phyloP scores from a whole-genome alignment of 2,113 vertebrate species.

The Pandion haliaetus region DNA sequence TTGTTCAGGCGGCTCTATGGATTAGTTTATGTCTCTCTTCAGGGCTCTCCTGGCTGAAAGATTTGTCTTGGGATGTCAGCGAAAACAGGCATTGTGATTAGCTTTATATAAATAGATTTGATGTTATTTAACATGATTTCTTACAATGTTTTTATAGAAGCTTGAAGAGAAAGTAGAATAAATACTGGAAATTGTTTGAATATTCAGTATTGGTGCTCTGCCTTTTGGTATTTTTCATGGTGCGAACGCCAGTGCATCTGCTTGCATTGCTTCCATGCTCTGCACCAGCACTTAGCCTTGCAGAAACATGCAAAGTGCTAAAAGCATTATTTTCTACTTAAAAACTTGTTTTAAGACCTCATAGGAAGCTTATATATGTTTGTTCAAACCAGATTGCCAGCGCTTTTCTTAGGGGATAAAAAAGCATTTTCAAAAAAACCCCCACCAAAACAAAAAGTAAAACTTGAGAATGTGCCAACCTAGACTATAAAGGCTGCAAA shows the following conservation, averaged over 20 bases:
- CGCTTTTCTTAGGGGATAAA: neutral
- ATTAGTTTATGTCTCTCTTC: slow-evolving; percentile 9
- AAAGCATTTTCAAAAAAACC: neutral
- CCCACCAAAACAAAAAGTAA: neutral
- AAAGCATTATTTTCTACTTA: neutral
- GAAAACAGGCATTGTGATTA: slow-evolving; percentile 12
- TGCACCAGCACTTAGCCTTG: neutral
- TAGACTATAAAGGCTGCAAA: neutral
- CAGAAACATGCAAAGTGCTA: neutral
- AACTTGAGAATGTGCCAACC: neutral
- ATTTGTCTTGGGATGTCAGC: slow-evolving; percentile 14
- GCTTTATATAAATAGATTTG: neutral
- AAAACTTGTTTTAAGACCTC: neutral
- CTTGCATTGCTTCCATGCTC: neutral
- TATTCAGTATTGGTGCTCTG: neutral
- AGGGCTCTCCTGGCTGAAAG: neutral
- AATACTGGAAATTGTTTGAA: neutral
- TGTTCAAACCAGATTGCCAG: neutral
- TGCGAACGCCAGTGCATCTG: rapidly evolving
- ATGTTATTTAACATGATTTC: neutral
- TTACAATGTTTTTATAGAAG: neutral
- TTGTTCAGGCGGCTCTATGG: neutral
- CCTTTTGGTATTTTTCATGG: neutral
- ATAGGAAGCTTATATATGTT: neutral
- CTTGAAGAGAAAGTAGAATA: neutral